Evolutionary conservation across 1,140 invertebrate genomes (phyloP).

Genomic region (Cotesia typhae): DNA sequence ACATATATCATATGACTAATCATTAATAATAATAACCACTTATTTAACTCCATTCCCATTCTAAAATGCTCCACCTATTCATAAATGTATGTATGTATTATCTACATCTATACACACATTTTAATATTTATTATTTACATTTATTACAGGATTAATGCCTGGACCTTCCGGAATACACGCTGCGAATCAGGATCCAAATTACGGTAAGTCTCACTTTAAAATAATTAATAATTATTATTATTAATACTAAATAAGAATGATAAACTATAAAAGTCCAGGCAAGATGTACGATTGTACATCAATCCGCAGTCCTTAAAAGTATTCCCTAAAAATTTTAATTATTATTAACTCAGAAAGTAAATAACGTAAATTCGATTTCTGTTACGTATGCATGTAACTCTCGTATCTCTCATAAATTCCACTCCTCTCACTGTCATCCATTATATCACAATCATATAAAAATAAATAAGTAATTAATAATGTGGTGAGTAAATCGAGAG

Average conservation of each 20-base stretch:
- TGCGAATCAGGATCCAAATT: conserved; percentile 75
- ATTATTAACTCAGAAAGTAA: neutral
- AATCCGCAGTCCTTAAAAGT: conserved; percentile 56
- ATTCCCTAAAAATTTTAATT: conserved; percentile 58
- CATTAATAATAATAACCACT: conserved; percentile 4
- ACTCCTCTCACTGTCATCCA: conserved; percentile 40
- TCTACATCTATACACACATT: conserved; percentile 40
- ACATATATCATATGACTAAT: neutral
- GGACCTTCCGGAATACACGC: conserved; percentile 83
- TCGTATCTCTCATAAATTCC: conserved; percentile 64
- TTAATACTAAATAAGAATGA: conserved; percentile 32
- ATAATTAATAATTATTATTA: conserved; percentile 17
- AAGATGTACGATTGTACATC: conserved; percentile 38
- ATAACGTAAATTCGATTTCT: conserved; percentile 58
- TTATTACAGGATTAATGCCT: conserved; percentile 74
- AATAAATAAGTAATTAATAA: neutral
- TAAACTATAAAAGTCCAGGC: conserved; percentile 56
- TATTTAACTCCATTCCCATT: no score
- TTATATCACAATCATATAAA: conserved; percentile 40
- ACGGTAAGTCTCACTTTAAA: conserved; percentile 73
- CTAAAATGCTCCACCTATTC: neutral
- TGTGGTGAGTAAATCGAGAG: conserved; percentile 28
- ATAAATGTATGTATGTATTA: neutral
- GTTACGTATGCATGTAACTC: conserved; percentile 67
- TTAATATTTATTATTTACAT: conserved; percentile 45